Evolutionary conservation across 2,797 vertebrate genomes (phyloP), one percentile per base, ranked within the genome.

Genomic region (Crenuchus spilurus): DNA sequence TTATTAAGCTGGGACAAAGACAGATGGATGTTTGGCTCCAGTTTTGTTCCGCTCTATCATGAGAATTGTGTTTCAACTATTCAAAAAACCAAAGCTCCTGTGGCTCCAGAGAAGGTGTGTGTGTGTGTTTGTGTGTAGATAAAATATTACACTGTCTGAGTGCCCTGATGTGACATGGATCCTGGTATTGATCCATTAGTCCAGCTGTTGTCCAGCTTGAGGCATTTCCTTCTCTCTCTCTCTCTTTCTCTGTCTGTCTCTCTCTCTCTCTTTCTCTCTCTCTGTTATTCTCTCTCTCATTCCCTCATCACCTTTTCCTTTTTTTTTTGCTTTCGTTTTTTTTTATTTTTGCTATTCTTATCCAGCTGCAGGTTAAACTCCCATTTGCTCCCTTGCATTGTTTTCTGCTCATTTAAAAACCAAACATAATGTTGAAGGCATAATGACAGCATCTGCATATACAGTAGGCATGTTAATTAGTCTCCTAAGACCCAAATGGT

Each of bases 211-310:
- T 52, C 24, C 22, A 26, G 49, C 49, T 52, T 11, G 2, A 28
- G 49, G 49, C 49, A 13, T 28, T 18, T 1, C 39, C 14, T 3
- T 22, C 28, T 24, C 11, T 48, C 26, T 28, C 41, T 8, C 41
- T 46, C 13, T 30, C 11, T 46, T 18, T 3, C 16, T 20, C 10
- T 4, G 11, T 64, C 31, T 65, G 13, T 20, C 13, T 22, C 20
- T 7, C 5, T 4, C 14, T 9, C 13, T 22, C 20, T 22, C 31
- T 60, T 28, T n/a, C n/a, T 74, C 28, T 75, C 73, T 77, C 26
- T 69, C 24, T 70, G 2, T 28, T 7, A 18, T 5, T 30, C 4
- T 35, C 31, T 22, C 6, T 20, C 13, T 22, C 6, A 8, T 16
- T 48, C 28, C 6, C 4, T n/a, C 6, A 30, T 16, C 7, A 24